phyloP scores from a whole-genome alignment of 2,888 invertebrate species.

The Ethmia dodecea region DNA sequence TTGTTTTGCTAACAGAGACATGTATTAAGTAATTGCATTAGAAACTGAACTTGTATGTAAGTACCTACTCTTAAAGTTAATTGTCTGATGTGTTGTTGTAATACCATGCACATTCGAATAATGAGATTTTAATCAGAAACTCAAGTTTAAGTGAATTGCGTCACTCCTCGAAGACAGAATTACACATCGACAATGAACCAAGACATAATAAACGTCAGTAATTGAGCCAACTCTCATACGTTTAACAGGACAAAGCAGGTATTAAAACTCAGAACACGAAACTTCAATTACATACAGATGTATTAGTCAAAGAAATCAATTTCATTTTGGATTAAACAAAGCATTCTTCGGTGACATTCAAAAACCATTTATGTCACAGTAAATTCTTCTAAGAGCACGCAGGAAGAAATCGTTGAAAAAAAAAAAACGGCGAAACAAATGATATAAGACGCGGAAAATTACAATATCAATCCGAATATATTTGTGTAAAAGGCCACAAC shows the following conservation, averaged over 20 bases:
- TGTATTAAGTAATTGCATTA: neutral
- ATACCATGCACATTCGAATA: too few relatives aligned
- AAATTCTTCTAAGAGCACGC: conserved; percentile 29
- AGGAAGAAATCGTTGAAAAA: conserved; percentile 22
- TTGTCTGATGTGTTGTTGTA: too few relatives aligned
- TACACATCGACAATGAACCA: neutral
- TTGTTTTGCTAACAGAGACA: neutral
- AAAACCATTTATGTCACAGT: conserved; percentile 40
- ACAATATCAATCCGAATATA: conserved; percentile 45
- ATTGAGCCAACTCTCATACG: conserved; percentile 41
- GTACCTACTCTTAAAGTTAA: too few relatives aligned
- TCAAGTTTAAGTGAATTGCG: neutral
- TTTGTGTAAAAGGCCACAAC: conserved; percentile 54
- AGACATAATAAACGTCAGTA: conserved; percentile 34
- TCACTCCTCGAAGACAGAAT: neutral
- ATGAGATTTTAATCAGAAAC: too few relatives aligned
- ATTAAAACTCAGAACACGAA: conserved; percentile 15
- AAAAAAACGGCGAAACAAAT: conserved; percentile 27
- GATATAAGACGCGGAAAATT: conserved; percentile 38
- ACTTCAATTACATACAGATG: conserved; percentile 13
- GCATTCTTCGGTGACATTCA: conserved; percentile 37
- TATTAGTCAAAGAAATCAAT: conserved; percentile 26
- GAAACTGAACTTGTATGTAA: too few relatives aligned
- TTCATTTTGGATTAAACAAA: conserved; percentile 27
- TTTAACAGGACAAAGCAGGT: conserved; percentile 24